A percentile compares a stretch with the other conserved stretches of the same genome.
Evolutionary conservation across 2,797 vertebrate species (phyloP).

Genomic region (Rhincodon typus): DNA sequence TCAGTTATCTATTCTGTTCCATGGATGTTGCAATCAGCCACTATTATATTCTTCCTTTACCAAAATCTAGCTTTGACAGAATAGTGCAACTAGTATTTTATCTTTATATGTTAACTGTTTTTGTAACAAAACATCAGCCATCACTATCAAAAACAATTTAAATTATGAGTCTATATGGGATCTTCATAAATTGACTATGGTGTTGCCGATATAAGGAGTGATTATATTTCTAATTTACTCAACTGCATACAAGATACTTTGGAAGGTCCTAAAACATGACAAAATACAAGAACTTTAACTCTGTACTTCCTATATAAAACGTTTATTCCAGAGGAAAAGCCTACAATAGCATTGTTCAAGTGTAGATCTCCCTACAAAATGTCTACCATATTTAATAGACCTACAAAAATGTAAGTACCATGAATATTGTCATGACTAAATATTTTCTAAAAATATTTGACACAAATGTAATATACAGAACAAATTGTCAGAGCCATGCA

Average conservation of each 20-base stretch:
- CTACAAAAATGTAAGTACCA: neutral
- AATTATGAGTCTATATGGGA: neutral
- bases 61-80: neutral
- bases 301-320: too few relatives aligned
- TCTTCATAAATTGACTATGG: neutral
- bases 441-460: neutral
- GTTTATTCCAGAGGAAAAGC: neutral
- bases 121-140: neutral
- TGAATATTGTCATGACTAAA: neutral
- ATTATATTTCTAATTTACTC: neutral
- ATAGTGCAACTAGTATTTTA: too few relatives aligned
- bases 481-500: neutral
- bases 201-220: neutral
- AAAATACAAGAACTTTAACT: neutral
- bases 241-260: neutral
- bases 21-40: neutral
- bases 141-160: neutral
- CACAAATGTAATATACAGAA: neutral
- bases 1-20: constrained; percentile 7
- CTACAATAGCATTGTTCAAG: neutral
- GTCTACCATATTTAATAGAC: neutral
- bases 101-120: too few relatives aligned
- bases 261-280: neutral
- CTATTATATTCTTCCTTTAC: neutral
- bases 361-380: neutral